These are phyloP conservation scores for Orthonyx spaldingii DNA, from an alignment of 2,113 vertebrate genomes.

Conservation along the genomic window DNA sequence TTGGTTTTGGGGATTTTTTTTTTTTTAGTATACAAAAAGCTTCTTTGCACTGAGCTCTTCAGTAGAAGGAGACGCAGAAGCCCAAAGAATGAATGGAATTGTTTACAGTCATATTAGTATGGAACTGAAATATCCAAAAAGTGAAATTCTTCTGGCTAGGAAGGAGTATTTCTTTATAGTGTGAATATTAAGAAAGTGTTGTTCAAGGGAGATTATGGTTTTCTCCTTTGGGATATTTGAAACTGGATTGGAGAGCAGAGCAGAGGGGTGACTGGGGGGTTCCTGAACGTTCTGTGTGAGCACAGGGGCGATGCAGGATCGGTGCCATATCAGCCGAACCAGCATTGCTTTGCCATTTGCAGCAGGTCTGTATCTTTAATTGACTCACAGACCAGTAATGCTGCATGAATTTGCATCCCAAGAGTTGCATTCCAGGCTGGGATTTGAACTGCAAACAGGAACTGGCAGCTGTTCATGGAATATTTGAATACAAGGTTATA, in stretches of 20 bases:
- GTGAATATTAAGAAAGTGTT: not conserved
- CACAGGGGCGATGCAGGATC: fast-evolving
- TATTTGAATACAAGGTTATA: not conserved
- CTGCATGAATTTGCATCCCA: not conserved
- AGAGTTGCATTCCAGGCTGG: not conserved
- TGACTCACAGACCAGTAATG: not conserved
- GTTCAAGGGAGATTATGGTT: not conserved
- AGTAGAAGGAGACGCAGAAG: not conserved
- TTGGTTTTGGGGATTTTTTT: not conserved
- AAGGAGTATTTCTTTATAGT: not conserved
- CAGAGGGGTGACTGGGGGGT: not conserved
- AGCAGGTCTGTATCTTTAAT: not conserved
- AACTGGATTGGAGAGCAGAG: not conserved
- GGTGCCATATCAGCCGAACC: not conserved
- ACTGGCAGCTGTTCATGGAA: not conserved
- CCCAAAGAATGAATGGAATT: not conserved
- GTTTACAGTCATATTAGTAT: not conserved
- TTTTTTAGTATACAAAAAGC: not conserved
- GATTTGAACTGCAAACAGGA: not conserved
- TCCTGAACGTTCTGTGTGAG: not conserved
- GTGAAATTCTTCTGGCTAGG: not conserved
- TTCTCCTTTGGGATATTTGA: not conserved
- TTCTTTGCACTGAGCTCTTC: not conserved
- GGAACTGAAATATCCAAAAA: not conserved
- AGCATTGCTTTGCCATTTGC: not conserved